Evolutionary conservation across 2,113 vertebrate species (phyloP).

Genomic region (Microtus montanus): DNA sequence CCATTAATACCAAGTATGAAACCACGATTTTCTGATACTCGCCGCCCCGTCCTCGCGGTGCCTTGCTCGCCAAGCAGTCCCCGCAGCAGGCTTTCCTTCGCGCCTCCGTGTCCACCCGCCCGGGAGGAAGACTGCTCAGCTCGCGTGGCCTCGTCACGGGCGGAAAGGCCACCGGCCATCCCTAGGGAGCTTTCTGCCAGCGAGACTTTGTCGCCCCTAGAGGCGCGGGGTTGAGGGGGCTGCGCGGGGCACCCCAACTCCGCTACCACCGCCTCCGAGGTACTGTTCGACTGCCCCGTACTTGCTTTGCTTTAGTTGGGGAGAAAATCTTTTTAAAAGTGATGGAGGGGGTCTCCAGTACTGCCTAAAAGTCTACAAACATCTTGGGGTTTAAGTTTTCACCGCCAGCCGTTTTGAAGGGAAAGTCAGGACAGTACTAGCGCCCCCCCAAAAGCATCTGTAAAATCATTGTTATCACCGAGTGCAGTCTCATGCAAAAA

Average conservation of each 20-base stretch:
- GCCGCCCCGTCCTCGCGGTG: constrained; percentile 95
- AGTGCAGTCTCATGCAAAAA: constrained; percentile 75
- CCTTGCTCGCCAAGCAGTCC: constrained; percentile 91
- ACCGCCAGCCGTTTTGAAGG: constrained; percentile 82
- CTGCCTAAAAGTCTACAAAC: constrained; percentile 81
- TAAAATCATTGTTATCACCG: constrained; percentile 79
- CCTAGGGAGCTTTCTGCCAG: constrained; percentile 87
- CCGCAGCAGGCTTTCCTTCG: constrained; percentile 91
- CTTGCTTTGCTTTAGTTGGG: constrained; percentile 85
- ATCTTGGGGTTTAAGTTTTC: constrained; percentile 80
- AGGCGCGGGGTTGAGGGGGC: constrained; percentile 80
- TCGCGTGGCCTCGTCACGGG: constrained; percentile 91
- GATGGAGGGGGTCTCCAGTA: constrained; percentile 79
- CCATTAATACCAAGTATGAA: constrained; percentile 99
- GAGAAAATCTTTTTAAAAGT: constrained; percentile 83
- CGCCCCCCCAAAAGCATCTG: constrained; percentile 76
- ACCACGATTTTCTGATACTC: constrained; percentile 99
- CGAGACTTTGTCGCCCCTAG: constrained; percentile 88
- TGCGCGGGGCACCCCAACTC: constrained; percentile 58
- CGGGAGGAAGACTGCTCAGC: constrained; percentile 89
- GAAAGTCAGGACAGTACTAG: constrained; percentile 80
- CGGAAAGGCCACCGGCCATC: constrained; percentile 90
- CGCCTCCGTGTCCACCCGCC: constrained; percentile 87
- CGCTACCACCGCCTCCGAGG: constrained; percentile 59
- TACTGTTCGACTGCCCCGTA: constrained; percentile 83